A percentile compares a stretch with the other conserved stretches of the same genome.
These are phyloP conservation scores for Agrypnia vestita DNA, from an alignment of 1,140 invertebrate species.

Conservation along the genomic window DNA sequence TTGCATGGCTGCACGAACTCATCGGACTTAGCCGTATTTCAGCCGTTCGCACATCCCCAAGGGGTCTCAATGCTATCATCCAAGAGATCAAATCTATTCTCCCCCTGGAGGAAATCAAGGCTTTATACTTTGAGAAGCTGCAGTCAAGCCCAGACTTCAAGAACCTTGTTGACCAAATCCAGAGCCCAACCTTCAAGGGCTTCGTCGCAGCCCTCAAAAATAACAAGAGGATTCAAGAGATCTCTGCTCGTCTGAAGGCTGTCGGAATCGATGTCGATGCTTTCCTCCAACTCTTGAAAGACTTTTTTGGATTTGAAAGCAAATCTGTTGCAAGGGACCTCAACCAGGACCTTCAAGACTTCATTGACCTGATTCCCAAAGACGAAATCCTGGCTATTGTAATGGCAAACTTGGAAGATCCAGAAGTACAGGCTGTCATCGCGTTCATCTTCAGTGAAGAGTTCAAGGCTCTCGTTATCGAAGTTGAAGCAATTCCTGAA, in stretches of 20 bases:
- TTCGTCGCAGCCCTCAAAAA: not conserved
- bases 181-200: constrained; percentile 4
- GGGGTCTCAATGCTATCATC: not conserved
- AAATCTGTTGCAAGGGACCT: not conserved
- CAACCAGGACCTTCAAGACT: constrained; percentile 20
- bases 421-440: constrained; percentile 33
- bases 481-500: constrained; percentile 35
- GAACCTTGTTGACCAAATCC: constrained; percentile 5
- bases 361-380: constrained; percentile 10
- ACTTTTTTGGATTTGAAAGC: not conserved
- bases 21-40: not conserved
- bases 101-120: not conserved
- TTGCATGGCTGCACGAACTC: not conserved
- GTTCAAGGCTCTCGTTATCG: not conserved
- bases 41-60: not conserved
- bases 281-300: not conserved
- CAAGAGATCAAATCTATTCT: constrained; percentile 9
- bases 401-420: constrained; percentile 2
- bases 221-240: constrained; percentile 6
- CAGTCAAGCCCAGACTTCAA: constrained; percentile 9
- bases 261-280: constrained; percentile 17
- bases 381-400: constrained; percentile 5
- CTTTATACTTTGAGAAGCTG: constrained; percentile 18
- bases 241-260: not conserved
- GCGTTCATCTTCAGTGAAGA: constrained; percentile 36